phyloP scores from a whole-genome alignment of 2,797 vertebrate genomes.

The Muraenolepis orangiensis region DNA sequence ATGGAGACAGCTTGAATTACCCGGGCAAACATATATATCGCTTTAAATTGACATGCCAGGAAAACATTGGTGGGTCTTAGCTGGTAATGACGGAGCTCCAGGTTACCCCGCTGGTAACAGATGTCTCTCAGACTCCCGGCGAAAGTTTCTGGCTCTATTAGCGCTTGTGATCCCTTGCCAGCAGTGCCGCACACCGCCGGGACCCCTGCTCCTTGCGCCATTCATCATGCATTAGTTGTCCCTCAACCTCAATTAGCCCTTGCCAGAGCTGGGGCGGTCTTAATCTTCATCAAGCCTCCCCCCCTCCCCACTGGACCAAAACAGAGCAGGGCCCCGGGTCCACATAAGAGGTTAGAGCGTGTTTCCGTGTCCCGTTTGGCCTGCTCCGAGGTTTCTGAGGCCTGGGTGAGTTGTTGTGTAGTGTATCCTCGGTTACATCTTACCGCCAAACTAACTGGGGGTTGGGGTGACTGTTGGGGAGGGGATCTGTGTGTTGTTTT shows the following conservation, averaged over 20 bases:
- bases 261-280: slow-evolving; percentile 55
- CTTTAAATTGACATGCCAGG: slow-evolving; percentile 68
- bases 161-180: slow-evolving; percentile 73
- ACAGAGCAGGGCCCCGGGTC: slow-evolving; percentile 39
- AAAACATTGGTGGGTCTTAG: slow-evolving; percentile 62
- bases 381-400: slow-evolving; percentile 28
- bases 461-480: slow-evolving; percentile 25
- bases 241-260: slow-evolving; percentile 70
- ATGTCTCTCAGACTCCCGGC: slow-evolving; percentile 70
- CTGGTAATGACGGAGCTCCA: slow-evolving; percentile 65
- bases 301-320: slow-evolving; percentile 15
- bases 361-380: slow-evolving; percentile 41
- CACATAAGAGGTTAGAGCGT: slow-evolving; percentile 21
- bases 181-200: slow-evolving; percentile 55
- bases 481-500: too few species aligned
- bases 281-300: slow-evolving; percentile 53
- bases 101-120: slow-evolving; percentile 74
- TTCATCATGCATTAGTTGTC: slow-evolving; percentile 65
- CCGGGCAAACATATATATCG: slow-evolving; percentile 69
- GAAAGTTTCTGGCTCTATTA: slow-evolving; percentile 68
- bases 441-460: too few species aligned
- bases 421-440: too few species aligned
- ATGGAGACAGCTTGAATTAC: slow-evolving; percentile 74
- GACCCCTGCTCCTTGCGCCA: slow-evolving; percentile 52
- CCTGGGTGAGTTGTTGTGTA: slow-evolving; percentile 25